Base-by-base conservation (phyloP, 2,797 vertebrate genomes). In the Coranthus polyacanthus region DNA sequence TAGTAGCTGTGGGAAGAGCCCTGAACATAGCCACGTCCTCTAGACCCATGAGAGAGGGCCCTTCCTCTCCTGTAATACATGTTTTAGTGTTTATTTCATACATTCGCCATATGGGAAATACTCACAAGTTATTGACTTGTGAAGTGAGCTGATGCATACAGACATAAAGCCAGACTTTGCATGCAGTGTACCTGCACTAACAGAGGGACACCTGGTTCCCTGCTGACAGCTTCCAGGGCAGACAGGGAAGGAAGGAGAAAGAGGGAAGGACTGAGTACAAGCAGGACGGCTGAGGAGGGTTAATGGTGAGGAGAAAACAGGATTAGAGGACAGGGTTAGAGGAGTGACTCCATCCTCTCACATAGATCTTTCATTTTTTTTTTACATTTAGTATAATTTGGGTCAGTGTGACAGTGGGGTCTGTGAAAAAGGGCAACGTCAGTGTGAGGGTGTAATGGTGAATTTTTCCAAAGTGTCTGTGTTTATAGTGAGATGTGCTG, bases 11-110 rank as follows among this genome's bases (percentile, higher is more conserved):
- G 62, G 97, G 97, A 70, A 98, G 66, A 39, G 94, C 89, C 45
- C 97, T 94, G 80, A 98, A 98, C 95, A 99, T 95, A 79, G 91
- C 92, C 65, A 99, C 68, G 46, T 99, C 97, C 85, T 98, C 97
- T 46, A 99, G 92, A 38, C 93, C 96, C 97, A 99, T 99, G 91
- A 97, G 93, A 70, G 97, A 96, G 3, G 97, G 96, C 6, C 97
- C 97, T 32, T 98, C 95, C 88, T 99, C 97, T 77, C 96, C 97
- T 99, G 81, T 6, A 87, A 78, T 50, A 56, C 16, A 47, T 34
- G 60, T 50, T 75, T 58, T 47, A n/a, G 3, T 17, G 21, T 52
- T 62, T 2, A 60, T 29, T 66, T 17, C 12, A 15, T 42, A 11
- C 0, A 3, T 11, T 8, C 2, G 29, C 51, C 22, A 37, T 21